Base-by-base conservation (phyloP, 1,140 invertebrate genomes). In the Zaprionus taronus region DNA sequence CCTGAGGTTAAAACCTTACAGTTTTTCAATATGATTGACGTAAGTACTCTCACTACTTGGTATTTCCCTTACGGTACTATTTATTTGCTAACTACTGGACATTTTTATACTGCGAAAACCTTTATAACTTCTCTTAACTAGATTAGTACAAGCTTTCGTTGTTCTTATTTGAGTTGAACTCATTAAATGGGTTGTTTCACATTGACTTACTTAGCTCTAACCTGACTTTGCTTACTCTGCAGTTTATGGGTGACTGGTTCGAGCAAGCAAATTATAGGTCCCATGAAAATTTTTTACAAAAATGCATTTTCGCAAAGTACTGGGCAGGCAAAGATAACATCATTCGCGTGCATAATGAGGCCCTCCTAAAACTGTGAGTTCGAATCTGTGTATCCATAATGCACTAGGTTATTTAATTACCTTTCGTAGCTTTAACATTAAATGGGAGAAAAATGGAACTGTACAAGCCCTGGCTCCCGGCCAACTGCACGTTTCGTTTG, bases 181-280 rank as follows among this genome's bases (percentile, higher is more conserved):
- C 2, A 14, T 12, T 14, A 12, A 36, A 36, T 12, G 9, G 34
- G 15, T n/a, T n/a, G 15, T 6, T 44, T 7, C n/a, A 41, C 5
- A 41, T 0, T 44, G 15, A 44, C 15, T n/a, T 6, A 44, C 24
- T 24, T 9, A 5, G 15, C 11, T 26, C n/a, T 47, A 17, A 41
- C 2, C 17, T 11, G 20, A 20, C 44, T 51, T 38, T 31, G 5
- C n/a, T 14, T 22, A 0, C 15, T 28, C 58, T 67, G 5, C 31
- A 91, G 91, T 97, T 96, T 86, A 81, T 96, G 78, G 97, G 96
- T 5, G 94, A 94, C 80, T 97, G 96, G 96, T 97, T 96, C 81
- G 96, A 97, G 93, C 94, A 95, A 14, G 95, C 2, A 96, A 96
- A 22, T 74, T 97, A 97, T 90, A 96, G 0, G 2, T 11, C 95